These are phyloP conservation scores for Erebia ligea DNA, from an alignment of 2,888 invertebrate species.

Conservation along the genomic window DNA sequence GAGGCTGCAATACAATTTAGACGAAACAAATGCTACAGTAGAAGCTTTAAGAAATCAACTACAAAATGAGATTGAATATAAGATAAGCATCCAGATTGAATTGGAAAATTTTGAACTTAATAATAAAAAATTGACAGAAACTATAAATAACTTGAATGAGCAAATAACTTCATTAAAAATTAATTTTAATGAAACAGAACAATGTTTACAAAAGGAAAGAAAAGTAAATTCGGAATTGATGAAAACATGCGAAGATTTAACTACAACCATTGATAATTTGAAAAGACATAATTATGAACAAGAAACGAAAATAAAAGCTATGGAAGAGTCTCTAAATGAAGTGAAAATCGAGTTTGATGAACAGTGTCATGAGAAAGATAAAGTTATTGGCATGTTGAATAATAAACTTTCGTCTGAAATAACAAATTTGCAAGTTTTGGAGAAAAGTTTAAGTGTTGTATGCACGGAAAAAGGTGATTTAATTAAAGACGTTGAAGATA, in stretches of 20 bases:
- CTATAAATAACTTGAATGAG: slow-evolving; percentile 27
- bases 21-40: slow-evolving; percentile 58
- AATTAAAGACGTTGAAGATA: slow-evolving; percentile 45
- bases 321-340: slow-evolving; percentile 44
- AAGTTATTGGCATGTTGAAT: slow-evolving; percentile 42
- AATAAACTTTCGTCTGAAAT: slow-evolving; percentile 43
- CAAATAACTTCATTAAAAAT: slow-evolving; percentile 24
- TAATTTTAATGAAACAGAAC: slow-evolving; percentile 21
- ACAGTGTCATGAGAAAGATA: slow-evolving; percentile 44
- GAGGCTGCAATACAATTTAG: slow-evolving; percentile 52
- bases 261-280: slow-evolving; percentile 44
- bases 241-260: slow-evolving; percentile 41
- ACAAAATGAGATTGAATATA: slow-evolving; percentile 61
- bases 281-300: slow-evolving; percentile 45
- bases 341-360: slow-evolving; percentile 45
- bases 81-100: slow-evolving; percentile 55
- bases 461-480: slow-evolving; percentile 48
- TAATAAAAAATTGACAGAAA: slow-evolving; percentile 27
- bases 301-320: slow-evolving; percentile 44
- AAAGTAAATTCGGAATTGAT: slow-evolving; percentile 42
- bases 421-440: slow-evolving; percentile 44
- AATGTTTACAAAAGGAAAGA: slow-evolving; percentile 43
- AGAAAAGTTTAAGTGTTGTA: slow-evolving; percentile 43
- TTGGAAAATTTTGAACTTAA: slow-evolving; percentile 37
- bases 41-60: slow-evolving; percentile 59